Percentiles rank a stretch among this genome's conserved stretches.
These are phyloP conservation scores for Hylia prasina DNA, from an alignment of 2,113 vertebrate species.

Conservation along the genomic window DNA sequence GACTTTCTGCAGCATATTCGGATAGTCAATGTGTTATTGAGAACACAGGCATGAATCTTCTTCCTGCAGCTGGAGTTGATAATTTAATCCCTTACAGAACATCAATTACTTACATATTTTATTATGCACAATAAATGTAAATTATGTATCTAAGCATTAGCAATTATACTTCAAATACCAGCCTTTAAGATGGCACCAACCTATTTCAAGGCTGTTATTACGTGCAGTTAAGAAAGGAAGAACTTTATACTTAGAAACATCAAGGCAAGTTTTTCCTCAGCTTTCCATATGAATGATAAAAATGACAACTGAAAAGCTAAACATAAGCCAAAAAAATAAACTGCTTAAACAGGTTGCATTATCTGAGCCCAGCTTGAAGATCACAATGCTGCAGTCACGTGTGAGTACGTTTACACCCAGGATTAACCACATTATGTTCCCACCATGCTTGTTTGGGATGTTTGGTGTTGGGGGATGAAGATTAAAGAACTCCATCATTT, in stretches of 20 bases:
- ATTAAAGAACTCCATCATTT: background rate
- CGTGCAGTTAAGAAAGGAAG: background rate
- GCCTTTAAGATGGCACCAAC: slow-evolving; percentile 3
- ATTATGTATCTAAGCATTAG: slow-evolving; percentile 11
- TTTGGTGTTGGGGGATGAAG: background rate
- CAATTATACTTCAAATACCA: slow-evolving; percentile 37
- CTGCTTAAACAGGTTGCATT: background rate
- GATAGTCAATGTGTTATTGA: background rate
- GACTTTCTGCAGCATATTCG: background rate
- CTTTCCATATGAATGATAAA: background rate
- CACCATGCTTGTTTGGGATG: background rate
- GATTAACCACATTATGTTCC: background rate
- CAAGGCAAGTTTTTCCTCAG: background rate
- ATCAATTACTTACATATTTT: slow-evolving; percentile 37
- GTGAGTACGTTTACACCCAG: background rate
- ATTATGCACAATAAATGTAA: slow-evolving; percentile 35
- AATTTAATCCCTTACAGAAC: slow-evolving; percentile 31
- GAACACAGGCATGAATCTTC: background rate
- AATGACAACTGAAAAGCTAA: background rate
- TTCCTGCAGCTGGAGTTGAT: slow-evolving; percentile 3
- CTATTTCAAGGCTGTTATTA: background rate
- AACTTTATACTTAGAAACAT: background rate
- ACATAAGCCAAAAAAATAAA: background rate
- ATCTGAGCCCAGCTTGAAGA: background rate
- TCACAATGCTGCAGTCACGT: background rate